These are phyloP conservation scores for Drosophila ustulata DNA, from an alignment of 2,888 invertebrate species.

Conservation along the genomic window DNA sequence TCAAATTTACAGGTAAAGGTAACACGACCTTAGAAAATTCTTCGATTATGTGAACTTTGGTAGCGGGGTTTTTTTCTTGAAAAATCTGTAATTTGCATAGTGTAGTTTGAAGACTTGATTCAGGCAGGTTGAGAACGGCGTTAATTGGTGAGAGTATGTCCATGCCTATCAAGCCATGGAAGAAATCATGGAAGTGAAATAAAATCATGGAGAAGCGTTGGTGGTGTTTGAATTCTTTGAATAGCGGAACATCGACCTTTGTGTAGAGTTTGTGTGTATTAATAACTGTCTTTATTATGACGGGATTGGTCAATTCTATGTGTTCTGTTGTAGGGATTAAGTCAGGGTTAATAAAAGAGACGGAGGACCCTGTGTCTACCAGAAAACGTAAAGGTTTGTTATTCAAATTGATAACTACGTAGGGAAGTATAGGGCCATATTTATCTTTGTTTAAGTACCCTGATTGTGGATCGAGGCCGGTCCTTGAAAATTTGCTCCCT, in stretches of 20 bases:
- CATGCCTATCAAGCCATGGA: slow-evolving; percentile 8
- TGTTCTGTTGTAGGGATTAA: not conserved
- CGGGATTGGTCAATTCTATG: not conserved
- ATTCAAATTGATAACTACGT: not conserved
- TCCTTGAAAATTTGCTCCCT: slow-evolving; percentile 8
- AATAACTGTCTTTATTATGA: not conserved
- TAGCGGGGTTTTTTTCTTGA: slow-evolving; percentile 4
- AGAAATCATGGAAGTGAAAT: slow-evolving; percentile 5
- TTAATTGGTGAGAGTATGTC: slow-evolving; percentile 10
- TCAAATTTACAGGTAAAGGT: not conserved
- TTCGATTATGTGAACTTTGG: not conserved
- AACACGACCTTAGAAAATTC: slow-evolving; percentile 3
- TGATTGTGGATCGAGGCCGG: slow-evolving; percentile 5
- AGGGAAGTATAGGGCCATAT: not conserved
- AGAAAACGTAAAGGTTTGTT: not conserved
- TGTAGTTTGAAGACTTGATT: not conserved
- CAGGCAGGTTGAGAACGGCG: slow-evolving; percentile 7
- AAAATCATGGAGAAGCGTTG: not conserved
- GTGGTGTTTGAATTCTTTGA: not conserved
- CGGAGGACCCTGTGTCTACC: no score
- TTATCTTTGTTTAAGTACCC: slow-evolving; percentile 9
- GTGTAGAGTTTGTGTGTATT: slow-evolving; percentile 5
- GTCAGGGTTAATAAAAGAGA: slow-evolving; percentile 3
- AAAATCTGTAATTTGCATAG: slow-evolving; percentile 1
- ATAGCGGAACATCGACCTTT: not conserved